Evolutionary conservation across 1,140 invertebrate genomes (phyloP).

Genomic region (Bombus superbus): DNA sequence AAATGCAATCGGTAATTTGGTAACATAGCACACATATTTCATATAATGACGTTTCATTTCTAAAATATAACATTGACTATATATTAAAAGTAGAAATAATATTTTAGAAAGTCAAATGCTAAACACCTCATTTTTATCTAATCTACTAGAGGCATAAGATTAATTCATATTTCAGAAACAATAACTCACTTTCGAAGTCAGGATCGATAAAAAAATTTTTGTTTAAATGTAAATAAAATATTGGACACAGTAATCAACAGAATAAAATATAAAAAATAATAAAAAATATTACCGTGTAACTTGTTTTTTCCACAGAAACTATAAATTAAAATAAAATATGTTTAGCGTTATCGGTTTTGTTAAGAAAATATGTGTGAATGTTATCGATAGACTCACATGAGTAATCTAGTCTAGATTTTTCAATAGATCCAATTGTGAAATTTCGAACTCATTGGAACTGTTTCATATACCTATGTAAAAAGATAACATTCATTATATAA

Average conservation of each 20-base stretch:
- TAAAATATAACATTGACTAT: not conserved
- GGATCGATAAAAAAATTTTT: not conserved
- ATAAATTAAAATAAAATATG: not conserved
- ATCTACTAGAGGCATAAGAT: not conserved
- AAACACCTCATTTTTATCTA: not conserved
- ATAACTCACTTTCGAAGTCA: not conserved
- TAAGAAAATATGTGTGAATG: not conserved
- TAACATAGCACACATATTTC: not conserved
- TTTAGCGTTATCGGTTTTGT: not conserved
- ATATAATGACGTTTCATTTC: not conserved
- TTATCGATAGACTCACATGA: not conserved
- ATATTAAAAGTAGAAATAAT: not conserved
- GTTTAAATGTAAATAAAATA: not conserved
- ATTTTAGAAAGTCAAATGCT: not conserved
- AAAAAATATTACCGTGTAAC: not conserved
- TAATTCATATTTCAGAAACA: not conserved
- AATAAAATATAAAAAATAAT: not conserved
- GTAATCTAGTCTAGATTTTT: not conserved
- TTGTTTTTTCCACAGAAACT: not conserved
- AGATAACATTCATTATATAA: not conserved
- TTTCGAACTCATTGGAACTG: not conserved
- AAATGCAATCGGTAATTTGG: not conserved
- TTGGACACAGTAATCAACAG: not conserved
- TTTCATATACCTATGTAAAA: not conserved
- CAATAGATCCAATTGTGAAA: not conserved